Conservation (phyloP, 2,797 vertebrate genomes). For the Lates japonicus region DNA sequence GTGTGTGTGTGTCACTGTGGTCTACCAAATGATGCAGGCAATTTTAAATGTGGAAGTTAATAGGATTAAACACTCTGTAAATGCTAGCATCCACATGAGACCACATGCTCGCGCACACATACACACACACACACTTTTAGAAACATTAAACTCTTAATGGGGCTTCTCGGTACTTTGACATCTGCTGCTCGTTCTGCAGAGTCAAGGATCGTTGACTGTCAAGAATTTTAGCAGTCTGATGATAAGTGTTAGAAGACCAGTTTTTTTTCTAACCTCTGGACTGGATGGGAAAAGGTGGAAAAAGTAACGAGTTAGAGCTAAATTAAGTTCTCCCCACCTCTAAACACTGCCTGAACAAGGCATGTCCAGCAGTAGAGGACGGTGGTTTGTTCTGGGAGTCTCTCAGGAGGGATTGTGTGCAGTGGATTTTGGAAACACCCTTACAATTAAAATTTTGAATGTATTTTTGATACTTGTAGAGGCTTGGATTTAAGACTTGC, state of each 20-base stretch:
- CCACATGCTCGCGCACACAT: neutral
- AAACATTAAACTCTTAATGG: conserved; percentile 32
- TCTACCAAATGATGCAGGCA: conserved; percentile 15
- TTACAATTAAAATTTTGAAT: neutral
- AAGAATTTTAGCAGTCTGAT: neutral
- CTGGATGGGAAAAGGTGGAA: neutral
- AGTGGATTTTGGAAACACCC: neutral
- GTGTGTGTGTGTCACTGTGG: neutral
- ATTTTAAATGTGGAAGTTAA: conserved; percentile 30
- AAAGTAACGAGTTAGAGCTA: conserved; percentile 13
- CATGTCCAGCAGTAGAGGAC: conserved; percentile 14
- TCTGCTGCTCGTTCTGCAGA: conserved; percentile 16
- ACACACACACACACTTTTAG: conserved; percentile 9
- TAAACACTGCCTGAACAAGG: neutral
- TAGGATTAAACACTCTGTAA: conserved; percentile 25
- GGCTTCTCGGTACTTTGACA: conserved; percentile 20
- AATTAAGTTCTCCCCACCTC: neutral
- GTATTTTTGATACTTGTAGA: neutral
- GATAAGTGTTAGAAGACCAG: neutral
- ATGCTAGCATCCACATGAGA: neutral
- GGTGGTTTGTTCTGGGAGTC: conserved; percentile 9
- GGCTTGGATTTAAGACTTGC: conserved; percentile 25
- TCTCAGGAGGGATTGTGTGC: conserved; percentile 1
- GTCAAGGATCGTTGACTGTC: neutral
- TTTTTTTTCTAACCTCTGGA: neutral